Conservation (phyloP, 1,140 invertebrate genomes). For the Saccostrea cuccullata region DNA sequence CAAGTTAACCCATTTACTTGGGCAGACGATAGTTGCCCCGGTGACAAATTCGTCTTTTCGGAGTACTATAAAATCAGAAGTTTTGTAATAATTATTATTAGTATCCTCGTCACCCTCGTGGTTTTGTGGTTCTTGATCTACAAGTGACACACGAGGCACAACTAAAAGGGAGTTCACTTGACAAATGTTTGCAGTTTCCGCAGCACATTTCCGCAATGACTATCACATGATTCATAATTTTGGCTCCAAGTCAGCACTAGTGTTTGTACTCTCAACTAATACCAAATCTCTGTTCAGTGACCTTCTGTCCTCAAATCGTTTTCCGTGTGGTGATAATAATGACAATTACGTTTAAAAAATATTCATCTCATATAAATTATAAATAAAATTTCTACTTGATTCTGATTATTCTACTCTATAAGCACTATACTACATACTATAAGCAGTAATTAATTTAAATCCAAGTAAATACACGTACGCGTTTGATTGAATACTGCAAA, state of each 20-base stretch:
- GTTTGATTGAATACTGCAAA: not conserved
- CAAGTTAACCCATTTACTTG: not conserved
- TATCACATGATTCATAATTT: constrained; percentile 25
- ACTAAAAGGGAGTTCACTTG: not conserved
- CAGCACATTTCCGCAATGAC: constrained; percentile 26
- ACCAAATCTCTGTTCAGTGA: not conserved
- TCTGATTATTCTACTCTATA: too few species aligned
- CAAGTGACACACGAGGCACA: not conserved
- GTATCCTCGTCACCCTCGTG: not conserved
- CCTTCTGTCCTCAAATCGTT: not conserved
- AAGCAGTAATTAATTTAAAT: not conserved
- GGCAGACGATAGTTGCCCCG: not conserved
- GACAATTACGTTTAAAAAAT: not conserved
- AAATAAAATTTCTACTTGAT: too few species aligned
- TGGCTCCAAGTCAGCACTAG: constrained; percentile 5
- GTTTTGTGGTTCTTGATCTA: constrained; percentile 14
- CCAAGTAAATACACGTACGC: too few species aligned
- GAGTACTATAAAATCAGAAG: not conserved
- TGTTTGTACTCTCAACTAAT: not conserved
- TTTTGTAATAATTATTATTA: constrained; percentile 30
- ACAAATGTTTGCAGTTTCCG: constrained; percentile 30
- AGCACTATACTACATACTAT: too few species aligned
- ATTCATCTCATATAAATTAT: too few species aligned
- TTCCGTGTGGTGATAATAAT: not conserved
- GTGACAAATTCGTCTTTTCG: constrained; percentile 1